A percentile compares a stretch with the other conserved stretches of the same genome.
phyloP scores from a whole-genome alignment of 1,140 invertebrate genomes.

The Frieseomelitta varia region DNA sequence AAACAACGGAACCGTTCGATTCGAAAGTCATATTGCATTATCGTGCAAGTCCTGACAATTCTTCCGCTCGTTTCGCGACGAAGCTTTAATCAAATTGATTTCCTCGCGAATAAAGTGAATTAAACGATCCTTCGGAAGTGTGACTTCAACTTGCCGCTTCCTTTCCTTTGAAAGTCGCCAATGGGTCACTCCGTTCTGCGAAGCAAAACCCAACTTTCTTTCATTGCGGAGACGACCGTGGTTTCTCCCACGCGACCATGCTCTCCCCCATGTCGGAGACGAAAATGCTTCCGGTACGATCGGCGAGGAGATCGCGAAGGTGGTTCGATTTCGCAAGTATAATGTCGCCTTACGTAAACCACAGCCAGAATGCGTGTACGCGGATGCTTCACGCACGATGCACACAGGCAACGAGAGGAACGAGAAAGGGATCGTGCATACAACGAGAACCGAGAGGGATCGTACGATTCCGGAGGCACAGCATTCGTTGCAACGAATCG shows the following conservation, averaged over 20 bases:
- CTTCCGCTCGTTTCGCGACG: neutral
- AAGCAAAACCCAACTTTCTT: neutral
- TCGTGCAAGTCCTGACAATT: neutral
- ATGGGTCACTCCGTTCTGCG: neutral
- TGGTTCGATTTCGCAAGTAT: conserved; percentile 64
- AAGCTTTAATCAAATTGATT: neutral
- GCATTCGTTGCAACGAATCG: conserved; percentile 35
- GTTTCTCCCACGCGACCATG: neutral
- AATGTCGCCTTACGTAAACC: conserved; percentile 70
- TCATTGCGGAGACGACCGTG: neutral
- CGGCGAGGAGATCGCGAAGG: conserved; percentile 5
- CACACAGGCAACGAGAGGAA: neutral
- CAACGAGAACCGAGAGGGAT: neutral
- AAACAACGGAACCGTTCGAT: too few species aligned
- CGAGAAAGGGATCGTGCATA: neutral
- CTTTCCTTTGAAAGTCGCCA: neutral
- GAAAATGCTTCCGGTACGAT: conserved; percentile 18
- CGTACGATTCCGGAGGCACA: neutral
- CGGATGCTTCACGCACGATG: conserved; percentile 53
- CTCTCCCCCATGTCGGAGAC: accelerated
- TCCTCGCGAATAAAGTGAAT: neutral
- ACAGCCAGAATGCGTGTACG: conserved; percentile 63
- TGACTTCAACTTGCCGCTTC: neutral
- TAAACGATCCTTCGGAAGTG: neutral
- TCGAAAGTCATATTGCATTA: neutral